Evolutionary conservation across 2,113 vertebrate genomes (phyloP).

Genomic region (Hassar affinis): DNA sequence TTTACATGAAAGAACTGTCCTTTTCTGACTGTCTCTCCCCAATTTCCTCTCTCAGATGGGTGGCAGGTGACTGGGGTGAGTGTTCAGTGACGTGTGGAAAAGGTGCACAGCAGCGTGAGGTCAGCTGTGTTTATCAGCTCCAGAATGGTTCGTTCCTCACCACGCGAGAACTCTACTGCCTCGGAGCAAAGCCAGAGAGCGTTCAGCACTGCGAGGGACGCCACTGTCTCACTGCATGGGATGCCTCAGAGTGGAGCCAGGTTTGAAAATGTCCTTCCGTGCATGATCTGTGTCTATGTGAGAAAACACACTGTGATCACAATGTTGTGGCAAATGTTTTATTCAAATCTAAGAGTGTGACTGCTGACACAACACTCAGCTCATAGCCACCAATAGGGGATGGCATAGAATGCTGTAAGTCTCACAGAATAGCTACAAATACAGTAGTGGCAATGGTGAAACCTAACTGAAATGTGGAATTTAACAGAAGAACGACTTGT

Average conservation of each 20-base stretch:
- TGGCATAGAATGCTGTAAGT: not conserved
- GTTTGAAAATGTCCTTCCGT: conserved; percentile 64
- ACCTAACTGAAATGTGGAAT: not conserved
- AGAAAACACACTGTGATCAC: not conserved
- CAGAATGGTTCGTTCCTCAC: conserved; percentile 85
- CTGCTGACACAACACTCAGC: not conserved
- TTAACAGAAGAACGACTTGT: not conserved
- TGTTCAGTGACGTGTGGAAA: conserved; percentile 89
- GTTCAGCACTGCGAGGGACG: conserved; percentile 87
- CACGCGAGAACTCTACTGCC: conserved; percentile 84
- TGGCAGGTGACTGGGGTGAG: conserved; percentile 82
- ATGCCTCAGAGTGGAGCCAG: conserved; percentile 94
- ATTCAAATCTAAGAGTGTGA: not conserved
- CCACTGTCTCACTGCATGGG: conserved; percentile 88
- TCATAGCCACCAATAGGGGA: not conserved
- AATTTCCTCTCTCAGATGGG: conserved; percentile 76
- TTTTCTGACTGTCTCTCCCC: conserved; percentile 11
- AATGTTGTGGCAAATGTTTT: not conserved
- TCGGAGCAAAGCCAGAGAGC: conserved; percentile 75
- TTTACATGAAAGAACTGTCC: not conserved
- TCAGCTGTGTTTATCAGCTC: conserved; percentile 85
- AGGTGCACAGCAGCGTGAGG: conserved; percentile 85
- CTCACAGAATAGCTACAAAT: not conserved
- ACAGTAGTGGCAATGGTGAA: not conserved
- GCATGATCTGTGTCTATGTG: not conserved